These are phyloP conservation scores for Siniperca scherzeri DNA, from an alignment of 2,797 vertebrate genomes.

Conservation along the genomic window DNA sequence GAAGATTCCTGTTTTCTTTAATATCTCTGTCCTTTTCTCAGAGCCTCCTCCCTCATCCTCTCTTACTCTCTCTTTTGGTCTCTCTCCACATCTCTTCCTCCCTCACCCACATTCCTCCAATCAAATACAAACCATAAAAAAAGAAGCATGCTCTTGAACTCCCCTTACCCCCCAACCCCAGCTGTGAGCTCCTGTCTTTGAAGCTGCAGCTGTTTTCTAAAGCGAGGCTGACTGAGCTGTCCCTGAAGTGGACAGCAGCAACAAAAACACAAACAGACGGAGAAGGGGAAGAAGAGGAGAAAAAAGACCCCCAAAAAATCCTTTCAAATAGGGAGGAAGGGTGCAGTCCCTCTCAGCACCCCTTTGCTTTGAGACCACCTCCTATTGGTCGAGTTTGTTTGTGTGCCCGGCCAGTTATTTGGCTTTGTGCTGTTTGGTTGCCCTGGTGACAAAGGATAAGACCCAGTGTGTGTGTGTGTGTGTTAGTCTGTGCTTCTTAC, in stretches of 20 bases:
- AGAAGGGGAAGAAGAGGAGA: neutral
- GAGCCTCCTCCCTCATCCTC: neutral
- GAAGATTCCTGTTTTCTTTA: neutral
- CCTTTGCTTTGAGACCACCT: neutral
- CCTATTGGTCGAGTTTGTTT: constrained; percentile 32
- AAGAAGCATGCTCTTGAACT: constrained; percentile 3
- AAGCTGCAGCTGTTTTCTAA: constrained; percentile 16
- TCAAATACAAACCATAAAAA: neutral
- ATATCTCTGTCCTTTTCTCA: neutral
- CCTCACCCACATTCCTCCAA: neutral
- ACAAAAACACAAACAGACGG: neutral
- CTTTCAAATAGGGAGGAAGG: constrained; percentile 9
- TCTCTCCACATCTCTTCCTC: neutral
- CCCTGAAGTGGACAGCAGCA: constrained; percentile 24
- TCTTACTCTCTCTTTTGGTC: neutral
- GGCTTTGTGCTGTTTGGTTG: constrained; percentile 21
- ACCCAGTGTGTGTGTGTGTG: neutral
- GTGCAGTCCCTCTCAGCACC: neutral
- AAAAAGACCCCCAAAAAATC: neutral
- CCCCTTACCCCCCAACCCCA: neutral
- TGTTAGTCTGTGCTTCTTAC: neutral
- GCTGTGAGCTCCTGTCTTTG: constrained; percentile 16
- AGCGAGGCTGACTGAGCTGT: constrained; percentile 27
- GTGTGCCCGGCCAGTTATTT: constrained; percentile 12
- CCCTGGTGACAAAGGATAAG: constrained; percentile 25